Evolutionary conservation across 2,797 vertebrate species (phyloP).

Genomic region (Pseudochirops corinnae): DNA sequence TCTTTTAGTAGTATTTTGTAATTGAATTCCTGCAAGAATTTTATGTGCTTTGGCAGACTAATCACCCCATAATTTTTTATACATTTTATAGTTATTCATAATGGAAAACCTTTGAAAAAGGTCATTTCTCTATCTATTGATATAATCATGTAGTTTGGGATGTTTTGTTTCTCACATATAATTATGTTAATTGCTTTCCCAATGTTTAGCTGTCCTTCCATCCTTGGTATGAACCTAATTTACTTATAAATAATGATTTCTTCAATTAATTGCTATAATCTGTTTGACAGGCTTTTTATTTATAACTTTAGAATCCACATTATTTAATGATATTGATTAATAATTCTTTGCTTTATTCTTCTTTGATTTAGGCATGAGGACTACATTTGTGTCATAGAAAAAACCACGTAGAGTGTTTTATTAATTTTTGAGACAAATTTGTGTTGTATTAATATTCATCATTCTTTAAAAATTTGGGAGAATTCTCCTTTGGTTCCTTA

Average conservation of each 20-base stretch:
- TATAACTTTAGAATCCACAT: neutral
- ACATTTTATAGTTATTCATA: neutral
- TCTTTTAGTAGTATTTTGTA: neutral
- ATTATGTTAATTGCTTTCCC: neutral
- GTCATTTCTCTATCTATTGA: neutral
- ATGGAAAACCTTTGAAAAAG: neutral
- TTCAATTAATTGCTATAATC: neutral
- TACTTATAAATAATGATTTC: neutral
- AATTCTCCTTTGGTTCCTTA: neutral
- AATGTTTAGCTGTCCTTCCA: neutral
- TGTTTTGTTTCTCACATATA: neutral
- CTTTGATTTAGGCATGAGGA: neutral
- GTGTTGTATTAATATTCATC: neutral
- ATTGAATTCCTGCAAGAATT: neutral
- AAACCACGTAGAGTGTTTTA: neutral
- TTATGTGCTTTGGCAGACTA: neutral
- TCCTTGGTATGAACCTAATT: neutral
- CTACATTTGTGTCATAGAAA: neutral
- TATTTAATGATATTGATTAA: neutral
- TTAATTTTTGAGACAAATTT: neutral
- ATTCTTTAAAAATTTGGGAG: neutral
- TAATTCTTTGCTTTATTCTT: neutral
- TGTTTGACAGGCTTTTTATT: neutral
- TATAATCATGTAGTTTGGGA: neutral
- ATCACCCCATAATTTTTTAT: neutral